Percentiles rank a stretch among this genome's conserved stretches.
phyloP scores from a whole-genome alignment of 2,888 invertebrate species.

The Eupsilia transversa region DNA sequence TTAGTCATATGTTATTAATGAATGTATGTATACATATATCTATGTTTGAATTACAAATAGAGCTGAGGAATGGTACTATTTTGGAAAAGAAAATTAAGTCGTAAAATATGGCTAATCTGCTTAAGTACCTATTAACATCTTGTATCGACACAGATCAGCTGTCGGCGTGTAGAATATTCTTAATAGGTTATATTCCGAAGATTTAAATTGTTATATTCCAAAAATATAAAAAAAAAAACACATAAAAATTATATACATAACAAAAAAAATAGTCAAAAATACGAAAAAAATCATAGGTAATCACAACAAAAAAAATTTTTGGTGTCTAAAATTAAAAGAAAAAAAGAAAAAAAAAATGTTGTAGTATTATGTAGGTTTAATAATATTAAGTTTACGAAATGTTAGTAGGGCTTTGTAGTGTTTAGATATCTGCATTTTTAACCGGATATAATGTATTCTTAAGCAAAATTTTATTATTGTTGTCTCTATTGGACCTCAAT shows the following conservation, averaged over 20 bases:
- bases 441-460: not conserved
- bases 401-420: conserved; percentile 2
- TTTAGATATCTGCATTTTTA: not conserved
- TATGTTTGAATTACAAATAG: not conserved
- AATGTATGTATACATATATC: too few relatives aligned
- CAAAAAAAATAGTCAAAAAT: not conserved
- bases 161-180: not conserved
- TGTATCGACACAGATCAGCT: not conserved
- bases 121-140: not conserved
- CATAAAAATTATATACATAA: too few relatives aligned
- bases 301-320: not conserved
- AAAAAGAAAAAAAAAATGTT: not conserved
- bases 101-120: not conserved
- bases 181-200: not conserved
- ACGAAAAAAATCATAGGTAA: fast-evolving
- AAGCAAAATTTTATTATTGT: not conserved
- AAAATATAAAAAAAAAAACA: not conserved
- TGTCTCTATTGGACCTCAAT: not conserved
- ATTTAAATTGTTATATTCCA: not conserved
- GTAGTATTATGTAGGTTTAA: not conserved
- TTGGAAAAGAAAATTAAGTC: not conserved
- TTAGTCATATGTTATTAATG: not conserved
- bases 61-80: not conserved
- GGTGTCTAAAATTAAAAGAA: not conserved
- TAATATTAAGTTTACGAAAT: not conserved